Conservation (phyloP, 1,140 invertebrate genomes). For the Hylyphantes graminicola region DNA sequence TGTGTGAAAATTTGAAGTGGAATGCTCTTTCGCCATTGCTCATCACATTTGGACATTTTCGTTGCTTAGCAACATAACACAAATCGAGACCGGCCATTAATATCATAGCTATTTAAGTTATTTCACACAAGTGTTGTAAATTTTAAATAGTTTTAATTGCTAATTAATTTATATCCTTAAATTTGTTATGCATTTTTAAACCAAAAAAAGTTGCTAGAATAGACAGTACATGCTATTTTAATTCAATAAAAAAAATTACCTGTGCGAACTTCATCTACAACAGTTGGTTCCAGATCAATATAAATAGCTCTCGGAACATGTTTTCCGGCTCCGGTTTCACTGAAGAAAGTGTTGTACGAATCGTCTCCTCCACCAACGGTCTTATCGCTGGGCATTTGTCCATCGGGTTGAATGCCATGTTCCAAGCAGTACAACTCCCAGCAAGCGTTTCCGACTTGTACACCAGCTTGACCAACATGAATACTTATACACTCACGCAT, state of each 20-base stretch:
- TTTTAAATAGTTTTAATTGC: too few relatives aligned
- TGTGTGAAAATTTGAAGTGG: too few relatives aligned
- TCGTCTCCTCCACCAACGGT: slow-evolving; percentile 67
- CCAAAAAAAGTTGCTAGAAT: too few relatives aligned
- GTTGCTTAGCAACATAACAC: too few relatives aligned
- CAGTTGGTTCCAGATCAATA: slow-evolving; percentile 70
- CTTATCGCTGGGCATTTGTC: slow-evolving; percentile 65
- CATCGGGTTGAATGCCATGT: slow-evolving; percentile 66
- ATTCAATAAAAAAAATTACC: not conserved
- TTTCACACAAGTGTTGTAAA: not conserved
- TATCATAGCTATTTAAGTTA: too few relatives aligned
- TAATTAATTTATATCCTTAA: too few relatives aligned
- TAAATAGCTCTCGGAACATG: slow-evolving; percentile 69
- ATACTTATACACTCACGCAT: slow-evolving; percentile 77
- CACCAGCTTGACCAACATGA: slow-evolving; percentile 80
- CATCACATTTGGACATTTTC: too few relatives aligned
- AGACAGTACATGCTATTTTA: too few relatives aligned
- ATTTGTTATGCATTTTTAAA: too few relatives aligned
- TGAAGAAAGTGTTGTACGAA: slow-evolving; percentile 72
- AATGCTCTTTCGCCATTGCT: too few relatives aligned
- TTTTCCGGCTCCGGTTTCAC: slow-evolving; percentile 67
- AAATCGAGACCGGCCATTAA: too few relatives aligned
- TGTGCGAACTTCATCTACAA: slow-evolving; percentile 63
- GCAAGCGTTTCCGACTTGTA: slow-evolving; percentile 84
- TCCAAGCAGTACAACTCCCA: slow-evolving; percentile 78